Evolutionary conservation across 2,888 invertebrate genomes (phyloP), one percentile per base, ranked within the genome.

Genomic region (Eupithecia exiguata): DNA sequence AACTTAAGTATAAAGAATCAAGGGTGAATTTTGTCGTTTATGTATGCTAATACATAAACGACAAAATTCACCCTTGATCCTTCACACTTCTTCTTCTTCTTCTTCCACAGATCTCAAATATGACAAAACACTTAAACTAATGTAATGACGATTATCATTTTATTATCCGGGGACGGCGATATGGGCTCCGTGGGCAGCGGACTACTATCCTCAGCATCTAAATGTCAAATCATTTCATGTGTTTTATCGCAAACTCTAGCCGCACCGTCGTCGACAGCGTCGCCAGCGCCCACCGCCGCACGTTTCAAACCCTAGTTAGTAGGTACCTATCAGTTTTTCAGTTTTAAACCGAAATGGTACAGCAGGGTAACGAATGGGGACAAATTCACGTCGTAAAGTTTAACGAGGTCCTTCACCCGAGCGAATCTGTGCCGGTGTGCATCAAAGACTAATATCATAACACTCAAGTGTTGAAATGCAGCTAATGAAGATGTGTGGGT

Each of bases 331-430:
- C 72, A 70, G 62, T 66, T 72, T 69, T 70, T 70, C 74, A 66
- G 70, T 74, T 72, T 12, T 49, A 69, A 62, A 75, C 72, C 69
- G 53, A 80, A 79, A 77, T 74, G 72, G 30, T 30, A 30, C 30
- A 4, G 4, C 4, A 30, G 2, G 30, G 30, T 77, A 73, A 72
- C 74, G 53, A 76, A 69, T 25, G 63, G 65, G 61, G 53, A 72
- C 71, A 70, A 79, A 79, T 74, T 78, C 80, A 78, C 66, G 71
- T 66, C 77, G 75, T 79, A 71, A 80, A 77, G 36, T 76, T 78
- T 79, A 76, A 79, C 74, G 79, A 75, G 79, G 75, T 75, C 68
- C 72, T 76, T 75, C 68, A 74, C 77, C 72, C 74, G 40, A 76
- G 72, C 70, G 63, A 65, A 74, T 40, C 69, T 74, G 76, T 66